Evolutionary conservation across 1,140 invertebrate genomes (phyloP).

Genomic region (Sinonovacula constricta): DNA sequence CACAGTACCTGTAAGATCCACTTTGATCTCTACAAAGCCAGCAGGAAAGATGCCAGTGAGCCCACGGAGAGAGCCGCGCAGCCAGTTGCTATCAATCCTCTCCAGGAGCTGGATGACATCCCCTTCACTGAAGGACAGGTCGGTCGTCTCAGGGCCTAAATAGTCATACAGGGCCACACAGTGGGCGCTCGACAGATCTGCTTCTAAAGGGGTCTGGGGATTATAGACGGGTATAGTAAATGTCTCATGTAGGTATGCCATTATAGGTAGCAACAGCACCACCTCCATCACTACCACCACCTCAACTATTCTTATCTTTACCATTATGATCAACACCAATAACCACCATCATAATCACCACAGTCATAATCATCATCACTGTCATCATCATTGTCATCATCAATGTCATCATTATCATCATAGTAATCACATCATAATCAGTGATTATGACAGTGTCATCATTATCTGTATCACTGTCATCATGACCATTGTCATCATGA

Average conservation of each 20-base stretch:
- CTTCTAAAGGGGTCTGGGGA: no score
- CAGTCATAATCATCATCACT: no score
- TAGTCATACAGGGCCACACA: conserved; percentile 81
- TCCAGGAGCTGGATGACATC: conserved; percentile 86
- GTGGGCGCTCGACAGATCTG: conserved; percentile 6
- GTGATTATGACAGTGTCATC: not conserved
- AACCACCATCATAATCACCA: no score
- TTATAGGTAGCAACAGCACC: no score
- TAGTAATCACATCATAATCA: not conserved
- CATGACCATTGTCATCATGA: not conserved
- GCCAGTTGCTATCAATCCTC: conserved; percentile 89
- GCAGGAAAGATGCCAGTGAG: conserved; percentile 88
- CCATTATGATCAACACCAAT: not conserved
- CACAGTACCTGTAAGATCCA: conserved; percentile 17
- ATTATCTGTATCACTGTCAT: no score
- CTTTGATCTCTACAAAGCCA: conserved; percentile 84
- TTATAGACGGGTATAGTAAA: no score
- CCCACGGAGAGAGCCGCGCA: conserved; percentile 86
- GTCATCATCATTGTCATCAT: no score
- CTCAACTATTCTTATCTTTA: no score
- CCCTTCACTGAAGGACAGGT: conserved; percentile 82
- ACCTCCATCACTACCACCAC: no score
- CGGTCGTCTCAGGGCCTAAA: conserved; percentile 82
- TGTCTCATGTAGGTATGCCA: no score
- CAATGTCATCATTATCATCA: not conserved